Percentiles rank a stretch among this genome's conserved stretches.
Evolutionary conservation across 1,140 invertebrate genomes (phyloP).

Genomic region (Polypedilum pembai): DNA sequence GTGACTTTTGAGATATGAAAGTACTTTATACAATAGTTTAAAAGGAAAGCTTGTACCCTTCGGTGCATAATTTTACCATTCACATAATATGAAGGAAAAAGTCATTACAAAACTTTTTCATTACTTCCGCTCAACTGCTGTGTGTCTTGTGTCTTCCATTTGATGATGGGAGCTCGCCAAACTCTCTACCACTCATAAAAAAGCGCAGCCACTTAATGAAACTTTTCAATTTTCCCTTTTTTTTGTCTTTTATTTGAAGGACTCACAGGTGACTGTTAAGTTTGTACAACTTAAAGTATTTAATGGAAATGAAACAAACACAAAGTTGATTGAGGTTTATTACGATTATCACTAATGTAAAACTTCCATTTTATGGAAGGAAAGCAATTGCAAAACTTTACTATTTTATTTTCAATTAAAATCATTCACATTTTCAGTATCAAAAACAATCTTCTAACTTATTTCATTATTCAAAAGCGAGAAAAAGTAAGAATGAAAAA

Average conservation of each 20-base stretch:
- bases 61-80: not conserved
- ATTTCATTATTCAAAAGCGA: not conserved
- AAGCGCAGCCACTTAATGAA: conserved; percentile 16
- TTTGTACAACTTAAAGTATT: not conserved
- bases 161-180: conserved; percentile 12
- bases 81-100: not conserved
- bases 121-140: not conserved
- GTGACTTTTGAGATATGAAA: conserved; percentile 1
- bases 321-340: not conserved
- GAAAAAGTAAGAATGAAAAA: too few relatives aligned
- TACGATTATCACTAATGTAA: not conserved
- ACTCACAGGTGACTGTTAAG: not conserved
- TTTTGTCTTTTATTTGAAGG: not conserved
- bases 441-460: not conserved
- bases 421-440: too few relatives aligned
- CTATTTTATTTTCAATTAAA: not conserved
- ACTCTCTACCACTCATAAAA: not conserved
- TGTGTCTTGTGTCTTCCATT: not conserved
- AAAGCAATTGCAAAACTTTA: not conserved
- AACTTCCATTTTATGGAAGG: not conserved
- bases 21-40: not conserved
- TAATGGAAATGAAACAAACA: not conserved
- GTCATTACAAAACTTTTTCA: conserved; percentile 19
- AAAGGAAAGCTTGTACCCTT: not conserved
- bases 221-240: not conserved